Conservation (phyloP, 2,113 vertebrate species). For the Malaclemys terrapin region DNA sequence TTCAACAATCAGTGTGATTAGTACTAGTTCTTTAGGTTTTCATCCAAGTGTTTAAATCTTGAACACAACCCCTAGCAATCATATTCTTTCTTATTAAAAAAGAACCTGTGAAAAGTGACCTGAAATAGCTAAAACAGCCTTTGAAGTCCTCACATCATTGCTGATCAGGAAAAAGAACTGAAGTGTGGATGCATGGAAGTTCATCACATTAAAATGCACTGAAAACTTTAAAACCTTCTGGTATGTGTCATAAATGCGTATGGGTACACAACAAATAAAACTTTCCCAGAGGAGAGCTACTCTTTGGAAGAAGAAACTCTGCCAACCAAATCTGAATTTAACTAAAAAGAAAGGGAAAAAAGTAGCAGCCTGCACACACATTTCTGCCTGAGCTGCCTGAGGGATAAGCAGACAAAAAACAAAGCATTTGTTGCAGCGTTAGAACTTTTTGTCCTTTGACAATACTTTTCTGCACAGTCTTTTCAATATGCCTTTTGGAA, state of each 20-base stretch:
- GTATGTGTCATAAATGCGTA: not conserved
- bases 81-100: not conserved
- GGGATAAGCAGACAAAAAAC: not conserved
- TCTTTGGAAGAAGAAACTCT: not conserved
- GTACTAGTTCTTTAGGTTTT: not conserved
- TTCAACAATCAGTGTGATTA: not conserved
- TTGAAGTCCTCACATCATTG: not conserved
- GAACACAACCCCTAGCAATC: not conserved
- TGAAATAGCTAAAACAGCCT: not conserved
- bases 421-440: not conserved
- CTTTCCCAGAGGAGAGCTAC: not conserved
- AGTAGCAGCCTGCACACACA: not conserved
- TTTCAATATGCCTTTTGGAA: not conserved
- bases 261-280: not conserved
- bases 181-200: not conserved
- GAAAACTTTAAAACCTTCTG: not conserved
- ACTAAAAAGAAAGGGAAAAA: not conserved
- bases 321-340: not conserved
- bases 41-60: not conserved
- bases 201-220: not conserved
- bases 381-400: not conserved
- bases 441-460: not conserved
- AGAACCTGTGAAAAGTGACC: not conserved
- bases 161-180: not conserved
- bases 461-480: not conserved